Conservation (phyloP, 2,888 invertebrate species). For the Pristionchus maxplancki region DNA sequence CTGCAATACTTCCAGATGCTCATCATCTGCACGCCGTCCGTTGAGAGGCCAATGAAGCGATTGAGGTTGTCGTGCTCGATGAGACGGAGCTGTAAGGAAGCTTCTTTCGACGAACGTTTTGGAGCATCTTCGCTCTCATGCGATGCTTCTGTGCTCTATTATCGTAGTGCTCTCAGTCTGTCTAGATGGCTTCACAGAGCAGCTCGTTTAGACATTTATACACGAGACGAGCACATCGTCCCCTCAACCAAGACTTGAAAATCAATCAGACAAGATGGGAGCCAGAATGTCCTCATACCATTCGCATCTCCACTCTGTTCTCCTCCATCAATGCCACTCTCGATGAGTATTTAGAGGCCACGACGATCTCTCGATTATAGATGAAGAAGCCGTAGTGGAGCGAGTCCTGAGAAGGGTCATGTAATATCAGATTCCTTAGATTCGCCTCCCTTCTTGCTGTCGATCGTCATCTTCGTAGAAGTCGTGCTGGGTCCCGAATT, state of each 20-base stretch:
- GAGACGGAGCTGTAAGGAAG: background rate
- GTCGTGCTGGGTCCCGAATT: conserved; percentile 57
- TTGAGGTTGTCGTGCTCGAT: conserved; percentile 48
- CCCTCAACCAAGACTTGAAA: too few relatives aligned
- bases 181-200: too few relatives aligned
- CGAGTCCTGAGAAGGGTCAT: conserved; percentile 24
- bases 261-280: too few relatives aligned
- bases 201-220: too few relatives aligned
- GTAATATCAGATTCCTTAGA: too few relatives aligned
- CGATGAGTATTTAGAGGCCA: background rate
- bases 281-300: background rate
- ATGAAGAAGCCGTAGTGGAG: conserved; percentile 37
- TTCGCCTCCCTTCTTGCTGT: conserved; percentile 12
- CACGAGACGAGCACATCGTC: too few relatives aligned
- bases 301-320: conserved; percentile 30
- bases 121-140: too few relatives aligned
- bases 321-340: background rate
- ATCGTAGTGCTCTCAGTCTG: too few relatives aligned
- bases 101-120: too few relatives aligned
- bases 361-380: conserved; percentile 27
- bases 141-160: too few relatives aligned
- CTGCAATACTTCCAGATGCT: conserved; percentile 48
- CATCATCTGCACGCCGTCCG: conserved; percentile 23
- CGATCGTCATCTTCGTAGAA: conserved; percentile 13
- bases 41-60: conserved; percentile 36